A percentile compares a stretch with the other conserved stretches of the same genome.
These are phyloP conservation scores for Nemurella pictetii DNA, from an alignment of 2,888 invertebrate species.

Conservation along the genomic window DNA sequence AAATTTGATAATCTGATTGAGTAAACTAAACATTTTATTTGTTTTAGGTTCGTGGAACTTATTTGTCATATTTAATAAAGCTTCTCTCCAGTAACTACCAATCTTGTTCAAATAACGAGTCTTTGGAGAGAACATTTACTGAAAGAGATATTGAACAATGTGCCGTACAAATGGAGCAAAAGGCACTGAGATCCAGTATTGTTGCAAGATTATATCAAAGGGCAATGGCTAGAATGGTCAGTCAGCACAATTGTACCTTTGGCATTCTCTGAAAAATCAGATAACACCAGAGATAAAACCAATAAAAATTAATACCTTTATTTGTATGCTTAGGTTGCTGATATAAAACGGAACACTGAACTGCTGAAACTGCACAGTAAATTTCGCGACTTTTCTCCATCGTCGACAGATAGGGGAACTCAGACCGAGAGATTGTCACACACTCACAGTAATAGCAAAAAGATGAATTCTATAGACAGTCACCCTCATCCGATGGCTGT, in stretches of 20 bases:
- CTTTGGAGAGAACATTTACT: neutral
- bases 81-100: conserved; percentile 42
- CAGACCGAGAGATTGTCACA: conserved; percentile 1
- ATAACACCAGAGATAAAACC: no score
- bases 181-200: conserved; percentile 46
- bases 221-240: conserved; percentile 45
- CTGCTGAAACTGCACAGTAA: conserved; percentile 9
- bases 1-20: no score
- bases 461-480: neutral
- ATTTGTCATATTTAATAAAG: conserved; percentile 41
- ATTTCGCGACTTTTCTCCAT: neutral
- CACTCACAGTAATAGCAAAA: neutral
- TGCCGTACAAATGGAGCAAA: conserved; percentile 44
- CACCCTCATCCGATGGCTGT: neutral
- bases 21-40: neutral
- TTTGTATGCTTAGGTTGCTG: neutral
- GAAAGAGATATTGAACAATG: conserved; percentile 35
- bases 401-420: neutral
- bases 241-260: no score
- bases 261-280: no score
- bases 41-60: conserved; percentile 39
- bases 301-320: no score
- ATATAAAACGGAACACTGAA: conserved; percentile 15
- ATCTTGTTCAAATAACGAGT: conserved; percentile 25
- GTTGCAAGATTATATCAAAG: conserved; percentile 45